Conservation (phyloP, 2,113 vertebrate species). For the Oncorhynchus clarkii region DNA sequence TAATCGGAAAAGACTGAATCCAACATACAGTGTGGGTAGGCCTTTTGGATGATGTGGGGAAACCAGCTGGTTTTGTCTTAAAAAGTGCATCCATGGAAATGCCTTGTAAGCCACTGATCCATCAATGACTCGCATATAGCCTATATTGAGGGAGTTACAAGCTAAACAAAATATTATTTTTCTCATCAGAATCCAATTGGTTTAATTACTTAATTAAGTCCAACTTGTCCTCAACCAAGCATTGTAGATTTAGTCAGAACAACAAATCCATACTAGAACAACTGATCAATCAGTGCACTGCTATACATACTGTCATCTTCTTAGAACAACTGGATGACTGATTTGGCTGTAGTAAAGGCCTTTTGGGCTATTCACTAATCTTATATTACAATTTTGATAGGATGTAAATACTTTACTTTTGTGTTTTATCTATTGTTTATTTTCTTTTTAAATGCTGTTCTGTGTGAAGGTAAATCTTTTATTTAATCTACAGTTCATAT, state of each 20-base stretch:
- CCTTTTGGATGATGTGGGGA: neutral
- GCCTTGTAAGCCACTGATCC: neutral
- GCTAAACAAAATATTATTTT: neutral
- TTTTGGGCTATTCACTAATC: too few relatives aligned
- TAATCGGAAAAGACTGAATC: too few relatives aligned
- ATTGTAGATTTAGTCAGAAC: neutral
- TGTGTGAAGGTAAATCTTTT: too few relatives aligned
- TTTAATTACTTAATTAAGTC: conserved; percentile 13
- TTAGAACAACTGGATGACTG: neutral
- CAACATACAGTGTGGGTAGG: too few relatives aligned
- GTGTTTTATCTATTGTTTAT: too few relatives aligned
- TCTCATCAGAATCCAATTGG: neutral
- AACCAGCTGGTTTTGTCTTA: neutral
- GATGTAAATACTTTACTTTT: too few relatives aligned
- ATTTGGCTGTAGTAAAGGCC: neutral
- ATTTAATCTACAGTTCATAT: too few relatives aligned
- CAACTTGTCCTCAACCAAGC: neutral
- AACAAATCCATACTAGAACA: conserved; percentile 1
- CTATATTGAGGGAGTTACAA: neutral
- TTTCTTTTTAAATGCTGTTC: too few relatives aligned
- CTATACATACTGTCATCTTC: neutral
- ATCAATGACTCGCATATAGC: neutral
- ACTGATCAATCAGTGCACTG: neutral
- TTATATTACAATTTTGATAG: too few relatives aligned
- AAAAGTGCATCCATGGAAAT: neutral